A percentile compares a stretch with the other conserved stretches of the same genome.
phyloP scores from a whole-genome alignment of 2,888 invertebrate species.

The Phalera bucephala region DNA sequence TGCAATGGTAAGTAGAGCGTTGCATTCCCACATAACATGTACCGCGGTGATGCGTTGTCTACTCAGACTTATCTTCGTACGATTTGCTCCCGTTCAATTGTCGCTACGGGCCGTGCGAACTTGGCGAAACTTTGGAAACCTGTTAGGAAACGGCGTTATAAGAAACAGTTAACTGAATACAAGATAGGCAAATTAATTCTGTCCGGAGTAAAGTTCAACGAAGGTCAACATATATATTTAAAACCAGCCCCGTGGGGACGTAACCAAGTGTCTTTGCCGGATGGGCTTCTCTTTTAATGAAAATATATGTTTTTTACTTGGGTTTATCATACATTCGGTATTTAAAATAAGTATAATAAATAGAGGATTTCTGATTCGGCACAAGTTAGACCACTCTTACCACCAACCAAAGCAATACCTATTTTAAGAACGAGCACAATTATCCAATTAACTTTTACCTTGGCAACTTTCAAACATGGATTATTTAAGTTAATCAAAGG shows the following conservation, averaged over 20 bases:
- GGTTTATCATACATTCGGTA: no score
- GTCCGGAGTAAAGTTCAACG: not conserved
- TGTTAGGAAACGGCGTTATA: not conserved
- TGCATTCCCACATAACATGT: constrained; percentile 71
- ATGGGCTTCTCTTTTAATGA: no score
- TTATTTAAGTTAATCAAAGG: no score
- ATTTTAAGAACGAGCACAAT: no score
- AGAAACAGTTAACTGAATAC: constrained; percentile 3
- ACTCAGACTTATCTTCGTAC: constrained; percentile 57
- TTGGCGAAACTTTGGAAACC: constrained; percentile 3
- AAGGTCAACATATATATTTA: not conserved
- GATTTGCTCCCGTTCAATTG: constrained; percentile 53
- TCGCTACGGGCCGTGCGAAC: constrained; percentile 49
- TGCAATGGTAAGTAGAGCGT: constrained; percentile 66
- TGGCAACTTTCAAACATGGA: no score
- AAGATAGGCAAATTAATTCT: not conserved
- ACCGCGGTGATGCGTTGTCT: constrained; percentile 52
- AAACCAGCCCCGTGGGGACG: not conserved
- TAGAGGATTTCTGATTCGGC: not conserved
- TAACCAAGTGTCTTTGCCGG: no score
- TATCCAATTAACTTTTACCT: no score
- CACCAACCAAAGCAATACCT: no score
- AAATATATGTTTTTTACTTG: no score
- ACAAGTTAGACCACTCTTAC: no score
- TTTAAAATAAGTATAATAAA: no score